Evolutionary conservation across 2,888 invertebrate species (phyloP).

Genomic region (Drosophila greeni): DNA sequence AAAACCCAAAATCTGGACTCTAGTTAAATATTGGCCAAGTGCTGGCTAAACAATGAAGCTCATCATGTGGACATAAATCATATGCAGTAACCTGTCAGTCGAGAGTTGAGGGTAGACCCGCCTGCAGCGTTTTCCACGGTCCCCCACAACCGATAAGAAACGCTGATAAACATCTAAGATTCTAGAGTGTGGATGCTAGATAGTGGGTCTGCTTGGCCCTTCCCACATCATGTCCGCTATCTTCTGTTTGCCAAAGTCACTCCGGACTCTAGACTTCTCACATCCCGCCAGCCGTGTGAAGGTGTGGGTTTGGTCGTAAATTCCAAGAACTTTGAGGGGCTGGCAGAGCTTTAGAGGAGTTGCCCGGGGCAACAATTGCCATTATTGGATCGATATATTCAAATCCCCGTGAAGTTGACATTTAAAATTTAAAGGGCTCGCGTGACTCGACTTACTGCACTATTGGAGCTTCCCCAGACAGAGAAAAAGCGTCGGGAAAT

Average conservation of each 20-base stretch:
- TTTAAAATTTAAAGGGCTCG: slow-evolving; percentile 40
- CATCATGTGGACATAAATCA: slow-evolving; percentile 43
- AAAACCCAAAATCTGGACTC: slow-evolving; percentile 16
- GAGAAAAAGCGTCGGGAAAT: slow-evolving; percentile 5
- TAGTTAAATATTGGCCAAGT: slow-evolving; percentile 34
- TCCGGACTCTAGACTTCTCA: slow-evolving; percentile 38
- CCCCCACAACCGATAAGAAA: slow-evolving; percentile 14
- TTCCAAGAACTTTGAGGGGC: slow-evolving; percentile 18
- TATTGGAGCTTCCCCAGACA: slow-evolving; percentile 18
- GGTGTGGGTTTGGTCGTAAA: slow-evolving; percentile 45
- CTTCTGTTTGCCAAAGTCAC: slow-evolving; percentile 50
- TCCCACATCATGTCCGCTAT: slow-evolving; percentile 42
- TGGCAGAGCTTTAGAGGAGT: slow-evolving; percentile 13
- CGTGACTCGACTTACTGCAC: slow-evolving; percentile 35
- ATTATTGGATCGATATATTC: slow-evolving; percentile 64
- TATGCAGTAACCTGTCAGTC: slow-evolving; percentile 55
- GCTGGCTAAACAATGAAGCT: slow-evolving; percentile 22
- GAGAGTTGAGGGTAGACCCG: slow-evolving; percentile 19
- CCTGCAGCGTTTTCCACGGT: slow-evolving; percentile 45
- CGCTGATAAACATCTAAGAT: slow-evolving; percentile 46
- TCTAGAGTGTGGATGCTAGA: slow-evolving; percentile 29
- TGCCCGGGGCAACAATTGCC: slow-evolving; percentile 29
- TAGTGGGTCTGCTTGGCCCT: slow-evolving; percentile 7
- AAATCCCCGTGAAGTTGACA: slow-evolving; percentile 46
- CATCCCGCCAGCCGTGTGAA: slow-evolving; percentile 22